Evolutionary conservation across 2,797 vertebrate genomes (phyloP).

Genomic region (Remorina albescens): DNA sequence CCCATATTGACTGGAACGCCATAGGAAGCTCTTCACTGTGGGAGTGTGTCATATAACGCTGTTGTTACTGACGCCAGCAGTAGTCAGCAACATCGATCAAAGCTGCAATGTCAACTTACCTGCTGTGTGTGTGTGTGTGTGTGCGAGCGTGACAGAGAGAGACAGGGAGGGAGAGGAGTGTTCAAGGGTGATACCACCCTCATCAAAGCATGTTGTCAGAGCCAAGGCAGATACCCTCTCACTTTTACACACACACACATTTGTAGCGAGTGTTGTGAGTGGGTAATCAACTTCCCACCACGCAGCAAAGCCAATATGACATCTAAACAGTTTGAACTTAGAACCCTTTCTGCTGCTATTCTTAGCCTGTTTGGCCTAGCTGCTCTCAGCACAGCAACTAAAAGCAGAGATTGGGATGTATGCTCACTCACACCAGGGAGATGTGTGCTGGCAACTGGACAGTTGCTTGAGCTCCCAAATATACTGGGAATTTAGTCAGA

Average conservation of each 20-base stretch:
- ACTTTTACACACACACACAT: constrained; percentile 23
- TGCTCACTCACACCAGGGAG: constrained; percentile 26
- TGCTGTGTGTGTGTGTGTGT: constrained; percentile 50
- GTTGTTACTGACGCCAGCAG: constrained; percentile 75
- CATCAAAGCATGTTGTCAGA: constrained; percentile 52
- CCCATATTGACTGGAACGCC: constrained; percentile 76
- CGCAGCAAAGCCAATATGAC: constrained; percentile 63
- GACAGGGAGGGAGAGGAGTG: constrained; percentile 31
- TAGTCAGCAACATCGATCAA: constrained; percentile 74
- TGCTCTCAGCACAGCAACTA: constrained; percentile 11
- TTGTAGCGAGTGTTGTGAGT: constrained; percentile 35
- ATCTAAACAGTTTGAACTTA: constrained; percentile 59
- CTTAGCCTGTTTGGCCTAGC: constrained; percentile 22
- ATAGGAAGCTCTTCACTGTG: constrained; percentile 73
- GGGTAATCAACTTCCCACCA: constrained; percentile 64
- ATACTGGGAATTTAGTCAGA: background rate
- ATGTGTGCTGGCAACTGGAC: constrained; percentile 16
- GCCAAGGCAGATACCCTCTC: constrained; percentile 25
- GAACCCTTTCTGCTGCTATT: constrained; percentile 39
- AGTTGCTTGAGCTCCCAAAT: constrained; percentile 8
- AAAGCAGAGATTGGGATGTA: constrained; percentile 13
- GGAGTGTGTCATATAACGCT: constrained; percentile 75
- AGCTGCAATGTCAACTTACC: constrained; percentile 74
- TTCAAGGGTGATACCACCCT: constrained; percentile 51
- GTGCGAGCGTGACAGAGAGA: constrained; percentile 10